Evolutionary conservation across 1,140 invertebrate genomes (phyloP), one percentile per base, ranked within the genome.

Genomic region (Mactra quadrangularis): DNA sequence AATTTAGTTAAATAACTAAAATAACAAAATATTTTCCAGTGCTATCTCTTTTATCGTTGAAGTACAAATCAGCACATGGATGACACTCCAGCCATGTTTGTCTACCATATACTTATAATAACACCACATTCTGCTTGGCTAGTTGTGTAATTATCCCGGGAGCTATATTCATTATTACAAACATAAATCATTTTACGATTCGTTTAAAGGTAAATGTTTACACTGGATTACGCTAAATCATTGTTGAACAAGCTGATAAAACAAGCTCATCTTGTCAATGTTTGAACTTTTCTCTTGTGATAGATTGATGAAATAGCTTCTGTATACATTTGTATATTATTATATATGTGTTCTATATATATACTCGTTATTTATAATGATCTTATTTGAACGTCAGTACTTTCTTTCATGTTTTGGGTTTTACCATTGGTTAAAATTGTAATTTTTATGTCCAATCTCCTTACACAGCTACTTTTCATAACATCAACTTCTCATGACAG

Each of bases 101-200:
- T 68, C 47, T 41, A 68, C 45, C 64, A 68, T 68, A 7, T 68
- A 47, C 25, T n/a, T 50, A 47, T 50, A 38, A 19, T 50, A 68
- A 47, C 29, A 47, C 7, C 38, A 50, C 47, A 38, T 68, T 62
- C 15, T 70, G 50, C 55, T 33, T 71, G 66, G 41, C 59, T 77
- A 62, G 41, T 31, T 77, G 60, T 66, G 9, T 33, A 33, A 38
- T 70, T 96, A 97, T 64, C 95, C 96, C 13, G 96, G 98, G 57
- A 41, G 72, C 72, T 33, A 76, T 45, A 59, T 60, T 41, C 38
- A 60, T 59, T 50, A n/a, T 45, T n/a, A 31, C 13, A 27, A 29
- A 35, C 70, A 50, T 76, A 60, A 60, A 76, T 76, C 72, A 76
- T 45, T 76, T 62, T 47, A 31, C 47, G 60, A 66, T 27, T 66